Conservation (phyloP, 2,113 vertebrate species). For the Carassius auratus region DNA sequence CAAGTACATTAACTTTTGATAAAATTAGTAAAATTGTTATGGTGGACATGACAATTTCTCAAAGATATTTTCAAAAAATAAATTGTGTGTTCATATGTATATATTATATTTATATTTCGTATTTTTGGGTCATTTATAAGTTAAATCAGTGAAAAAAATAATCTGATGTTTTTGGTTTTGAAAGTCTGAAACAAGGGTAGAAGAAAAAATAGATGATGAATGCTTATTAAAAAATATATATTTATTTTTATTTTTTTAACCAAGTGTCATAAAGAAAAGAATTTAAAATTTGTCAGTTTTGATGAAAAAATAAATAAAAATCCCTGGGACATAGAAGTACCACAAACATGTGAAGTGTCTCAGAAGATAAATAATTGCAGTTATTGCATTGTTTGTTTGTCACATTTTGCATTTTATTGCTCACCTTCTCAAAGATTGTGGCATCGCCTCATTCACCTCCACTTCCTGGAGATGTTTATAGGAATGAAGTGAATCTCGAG, state of each 20-base stretch:
- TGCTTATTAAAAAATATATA: background rate
- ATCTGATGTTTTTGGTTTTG: background rate
- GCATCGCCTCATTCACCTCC: slow-evolving; percentile 82
- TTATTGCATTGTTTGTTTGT: background rate
- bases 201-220: too few relatives aligned
- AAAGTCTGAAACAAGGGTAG: background rate
- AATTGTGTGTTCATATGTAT: background rate
- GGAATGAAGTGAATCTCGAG: slow-evolving; percentile 71
- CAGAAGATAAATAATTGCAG: background rate
- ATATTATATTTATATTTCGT: background rate
- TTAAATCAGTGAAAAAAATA: background rate
- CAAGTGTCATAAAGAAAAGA: too few relatives aligned
- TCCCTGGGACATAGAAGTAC: too few relatives aligned
- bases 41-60: too few relatives aligned
- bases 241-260: too few relatives aligned
- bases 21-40: too few relatives aligned
- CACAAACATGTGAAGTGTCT: background rate
- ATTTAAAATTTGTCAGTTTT: too few relatives aligned
- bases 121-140: background rate
- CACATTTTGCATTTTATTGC: slow-evolving; percentile 28
- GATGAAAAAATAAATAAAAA: too few relatives aligned
- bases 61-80: too few relatives aligned
- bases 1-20: too few relatives aligned
- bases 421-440: slow-evolving; percentile 83
- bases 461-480: slow-evolving; percentile 93